Base-by-base conservation (phyloP, 2,888 invertebrate species). In the Frankliniella fusca region DNA sequence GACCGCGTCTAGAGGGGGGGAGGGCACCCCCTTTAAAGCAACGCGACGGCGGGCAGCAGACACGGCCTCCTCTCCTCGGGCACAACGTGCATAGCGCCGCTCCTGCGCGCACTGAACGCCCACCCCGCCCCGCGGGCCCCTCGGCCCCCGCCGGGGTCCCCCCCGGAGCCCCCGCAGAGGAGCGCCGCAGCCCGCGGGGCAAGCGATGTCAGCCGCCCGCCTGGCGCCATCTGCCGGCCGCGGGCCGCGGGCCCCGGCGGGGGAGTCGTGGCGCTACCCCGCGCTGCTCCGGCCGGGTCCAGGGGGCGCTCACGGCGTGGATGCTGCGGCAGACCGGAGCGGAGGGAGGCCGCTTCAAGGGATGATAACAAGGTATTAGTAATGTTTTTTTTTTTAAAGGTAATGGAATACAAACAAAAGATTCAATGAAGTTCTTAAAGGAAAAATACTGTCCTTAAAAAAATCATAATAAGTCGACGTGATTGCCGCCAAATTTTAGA, bases 121-220 rank as follows among this genome's bases (percentile, higher is more conserved):
- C 20, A 38, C 38, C 38, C 38, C 38, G 38, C 3, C 54, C 54
- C 15, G 54, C 0, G 0, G 54, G 54, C 54, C 18, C 20, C 54
- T 11, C 54, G 54, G 54, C 54, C 15, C 54, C 54, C 54, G 2
- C 54, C 11, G 54, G 11, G 54, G 54, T 7, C 15, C 54, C 54
- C 54, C 54, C 54, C 15, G 54, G 12, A 0, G 54, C 15, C 54
- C 18, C 20, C 54, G 12, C 11, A 50, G 50, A 12, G 10, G 10
- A 9, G 54, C 54, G 54, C 54, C 18, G 0, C 54, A 15, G 18
- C 54, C 54, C 54, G 54, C 54, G 18, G 3, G 54, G 54, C 54
- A 11, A 11, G 95, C 94, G 0, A 94, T n/a, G n/a, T n/a, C 93
- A 86, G 91, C 93, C 0, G 94, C 9, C 90, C 91, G 49, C 90